phyloP scores from a whole-genome alignment of 1,140 invertebrate species.

The Drosophila seguyi region DNA sequence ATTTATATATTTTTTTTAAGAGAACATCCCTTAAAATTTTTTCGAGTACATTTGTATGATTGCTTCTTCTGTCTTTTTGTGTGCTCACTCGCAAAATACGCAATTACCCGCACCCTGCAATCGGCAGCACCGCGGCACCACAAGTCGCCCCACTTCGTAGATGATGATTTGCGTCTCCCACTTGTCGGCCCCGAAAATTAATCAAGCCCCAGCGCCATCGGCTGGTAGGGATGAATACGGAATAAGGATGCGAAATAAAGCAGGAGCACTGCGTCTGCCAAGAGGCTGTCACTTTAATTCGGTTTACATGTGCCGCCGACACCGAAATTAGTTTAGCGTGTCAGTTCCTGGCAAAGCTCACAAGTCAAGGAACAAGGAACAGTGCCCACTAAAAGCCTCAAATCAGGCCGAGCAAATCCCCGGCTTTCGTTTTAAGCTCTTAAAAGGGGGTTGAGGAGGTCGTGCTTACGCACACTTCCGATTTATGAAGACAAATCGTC shows the following conservation, averaged over 20 bases:
- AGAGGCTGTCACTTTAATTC: slow-evolving; percentile 64
- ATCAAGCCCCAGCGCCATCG: slow-evolving; percentile 60
- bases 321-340: slow-evolving; percentile 77
- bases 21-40: background rate
- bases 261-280: slow-evolving; percentile 20
- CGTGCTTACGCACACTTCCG: slow-evolving; percentile 34
- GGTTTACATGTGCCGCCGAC: slow-evolving; percentile 73
- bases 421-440: slow-evolving; percentile 50
- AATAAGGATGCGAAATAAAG: slow-evolving; percentile 34
- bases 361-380: slow-evolving; percentile 22
- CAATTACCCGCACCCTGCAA: slow-evolving; percentile 69
- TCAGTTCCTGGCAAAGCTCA: slow-evolving; percentile 57
- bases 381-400: slow-evolving; percentile 42
- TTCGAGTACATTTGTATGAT: slow-evolving; percentile 34
- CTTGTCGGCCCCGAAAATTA: slow-evolving; percentile 74
- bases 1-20: background rate
- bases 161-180: slow-evolving; percentile 70
- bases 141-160: slow-evolving; percentile 21
- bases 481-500: slow-evolving; percentile 62
- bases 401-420: slow-evolving; percentile 39
- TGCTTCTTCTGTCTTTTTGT: slow-evolving; percentile 37
- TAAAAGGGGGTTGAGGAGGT: slow-evolving; percentile 27
- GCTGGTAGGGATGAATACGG: slow-evolving; percentile 4
- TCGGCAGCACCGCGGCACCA: slow-evolving; percentile 12
- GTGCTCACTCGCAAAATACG: slow-evolving; percentile 67